Percentiles rank a stretch among this genome's conserved stretches.
Conservation (phyloP, 2,113 vertebrate genomes). For the Baryphthengus martii region DNA sequence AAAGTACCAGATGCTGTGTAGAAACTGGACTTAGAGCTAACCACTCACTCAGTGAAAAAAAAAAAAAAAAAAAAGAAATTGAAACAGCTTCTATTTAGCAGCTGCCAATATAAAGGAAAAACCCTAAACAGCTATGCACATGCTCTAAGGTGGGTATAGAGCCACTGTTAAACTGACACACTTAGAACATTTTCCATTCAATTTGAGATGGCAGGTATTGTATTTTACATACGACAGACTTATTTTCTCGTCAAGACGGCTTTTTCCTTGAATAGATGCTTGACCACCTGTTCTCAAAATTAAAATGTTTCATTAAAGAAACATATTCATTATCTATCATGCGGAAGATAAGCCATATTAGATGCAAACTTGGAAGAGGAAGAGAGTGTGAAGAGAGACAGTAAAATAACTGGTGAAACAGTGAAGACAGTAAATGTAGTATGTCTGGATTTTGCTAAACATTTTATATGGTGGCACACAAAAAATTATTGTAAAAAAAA, state of each 20-base stretch:
- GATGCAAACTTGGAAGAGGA: background rate
- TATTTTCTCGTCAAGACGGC: constrained; percentile 21
- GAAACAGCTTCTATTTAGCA: background rate
- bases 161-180: background rate
- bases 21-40: background rate
- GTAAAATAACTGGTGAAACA: background rate
- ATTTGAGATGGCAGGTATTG: background rate
- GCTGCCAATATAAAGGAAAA: background rate
- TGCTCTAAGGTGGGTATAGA: background rate
- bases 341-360: background rate
- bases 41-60: background rate
- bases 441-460: background rate
- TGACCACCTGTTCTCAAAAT: constrained; percentile 51
- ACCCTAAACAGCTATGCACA: background rate
- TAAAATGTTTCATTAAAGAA: constrained; percentile 27
- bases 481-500: background rate
- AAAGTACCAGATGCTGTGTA: constrained; percentile 29
- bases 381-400: background rate
- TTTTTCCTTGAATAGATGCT: constrained; percentile 6
- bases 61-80: background rate
- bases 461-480: background rate
- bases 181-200: background rate
- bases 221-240: background rate
- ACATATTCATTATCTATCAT: background rate
- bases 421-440: background rate